Evolutionary conservation across 2,888 invertebrate species (phyloP).

Genomic region (Trachelus tabidus): DNA sequence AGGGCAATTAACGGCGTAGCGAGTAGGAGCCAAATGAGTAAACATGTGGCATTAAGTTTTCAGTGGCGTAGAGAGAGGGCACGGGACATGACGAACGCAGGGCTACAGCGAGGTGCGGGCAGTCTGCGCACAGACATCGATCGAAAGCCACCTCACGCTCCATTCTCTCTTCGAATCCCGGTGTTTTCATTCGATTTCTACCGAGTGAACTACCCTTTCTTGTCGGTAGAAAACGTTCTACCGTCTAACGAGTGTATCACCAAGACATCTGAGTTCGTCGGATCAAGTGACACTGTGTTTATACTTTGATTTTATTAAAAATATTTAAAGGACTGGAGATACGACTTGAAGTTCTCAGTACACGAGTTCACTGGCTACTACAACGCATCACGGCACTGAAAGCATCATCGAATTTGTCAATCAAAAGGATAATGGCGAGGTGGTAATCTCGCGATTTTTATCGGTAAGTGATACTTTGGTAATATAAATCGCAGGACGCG

Average conservation of each 20-base stretch:
- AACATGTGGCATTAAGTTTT: constrained; percentile 39
- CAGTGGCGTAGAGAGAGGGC: constrained; percentile 24
- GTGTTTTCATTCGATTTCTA: constrained; percentile 28
- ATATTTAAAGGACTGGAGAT: background rate
- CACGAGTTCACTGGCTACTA: background rate
- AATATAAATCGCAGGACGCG: background rate
- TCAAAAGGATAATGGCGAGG: background rate
- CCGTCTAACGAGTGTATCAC: background rate
- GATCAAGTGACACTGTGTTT: background rate
- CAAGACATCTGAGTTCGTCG: background rate
- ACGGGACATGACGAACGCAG: constrained; percentile 40
- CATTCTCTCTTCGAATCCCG: constrained; percentile 29
- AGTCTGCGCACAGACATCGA: constrained; percentile 61
- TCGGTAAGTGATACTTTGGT: background rate
- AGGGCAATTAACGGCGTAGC: constrained; percentile 34
- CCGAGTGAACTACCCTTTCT: constrained; percentile 23
- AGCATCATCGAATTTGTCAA: background rate
- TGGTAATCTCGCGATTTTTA: constrained; percentile 1
- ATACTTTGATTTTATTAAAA: background rate
- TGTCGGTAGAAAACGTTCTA: background rate
- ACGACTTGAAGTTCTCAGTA: background rate
- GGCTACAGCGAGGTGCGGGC: constrained; percentile 41
- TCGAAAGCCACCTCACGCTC: constrained; percentile 48
- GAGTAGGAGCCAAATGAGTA: constrained; percentile 29
- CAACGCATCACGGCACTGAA: background rate